These are phyloP conservation scores for Tenebrio molitor DNA, from an alignment of 1,140 invertebrate genomes.

Conservation along the genomic window DNA sequence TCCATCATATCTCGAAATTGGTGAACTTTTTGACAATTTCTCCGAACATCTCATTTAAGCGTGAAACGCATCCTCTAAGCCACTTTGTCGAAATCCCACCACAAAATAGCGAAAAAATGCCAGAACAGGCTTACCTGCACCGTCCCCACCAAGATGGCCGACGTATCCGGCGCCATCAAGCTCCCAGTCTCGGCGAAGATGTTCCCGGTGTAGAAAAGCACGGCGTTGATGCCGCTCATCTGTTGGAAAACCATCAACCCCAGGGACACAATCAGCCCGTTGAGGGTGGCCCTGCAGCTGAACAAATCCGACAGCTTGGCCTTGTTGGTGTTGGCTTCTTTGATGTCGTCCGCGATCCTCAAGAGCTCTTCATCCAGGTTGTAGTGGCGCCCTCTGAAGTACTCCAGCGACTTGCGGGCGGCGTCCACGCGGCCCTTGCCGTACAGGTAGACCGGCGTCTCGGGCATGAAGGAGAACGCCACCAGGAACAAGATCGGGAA, in stretches of 20 bases:
- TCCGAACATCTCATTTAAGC: too few relatives aligned
- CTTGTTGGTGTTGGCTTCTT: slow-evolving; percentile 50
- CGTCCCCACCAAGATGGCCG: slow-evolving; percentile 81
- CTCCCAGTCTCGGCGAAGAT: slow-evolving; percentile 78
- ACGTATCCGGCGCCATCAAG: slow-evolving; percentile 69
- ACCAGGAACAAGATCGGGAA: slow-evolving; percentile 77
- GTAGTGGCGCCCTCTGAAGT: slow-evolving; percentile 68
- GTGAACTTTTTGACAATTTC: too few relatives aligned
- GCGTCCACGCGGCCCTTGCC: slow-evolving; percentile 71
- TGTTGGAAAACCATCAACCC: slow-evolving; percentile 82
- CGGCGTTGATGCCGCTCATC: slow-evolving; percentile 84
- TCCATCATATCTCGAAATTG: too few relatives aligned
- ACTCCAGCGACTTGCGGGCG: slow-evolving; percentile 67
- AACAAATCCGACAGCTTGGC: slow-evolving; percentile 68
- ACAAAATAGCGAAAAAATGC: too few relatives aligned
- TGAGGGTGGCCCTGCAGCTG: slow-evolving; percentile 70
- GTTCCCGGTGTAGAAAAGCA: slow-evolving; percentile 83
- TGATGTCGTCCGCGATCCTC: slow-evolving; percentile 62
- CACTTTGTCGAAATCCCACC: too few relatives aligned
- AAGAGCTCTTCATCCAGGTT: slow-evolving; percentile 66
- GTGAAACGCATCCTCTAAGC: too few relatives aligned
- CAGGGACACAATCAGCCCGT: slow-evolving; percentile 78
- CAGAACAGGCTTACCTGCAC: slow-evolving; percentile 73
- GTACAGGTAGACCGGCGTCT: slow-evolving; percentile 82
- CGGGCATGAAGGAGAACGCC: slow-evolving; percentile 81